Conservation (phyloP, 2,113 vertebrate genomes). For the Burhinus oedicnemus region DNA sequence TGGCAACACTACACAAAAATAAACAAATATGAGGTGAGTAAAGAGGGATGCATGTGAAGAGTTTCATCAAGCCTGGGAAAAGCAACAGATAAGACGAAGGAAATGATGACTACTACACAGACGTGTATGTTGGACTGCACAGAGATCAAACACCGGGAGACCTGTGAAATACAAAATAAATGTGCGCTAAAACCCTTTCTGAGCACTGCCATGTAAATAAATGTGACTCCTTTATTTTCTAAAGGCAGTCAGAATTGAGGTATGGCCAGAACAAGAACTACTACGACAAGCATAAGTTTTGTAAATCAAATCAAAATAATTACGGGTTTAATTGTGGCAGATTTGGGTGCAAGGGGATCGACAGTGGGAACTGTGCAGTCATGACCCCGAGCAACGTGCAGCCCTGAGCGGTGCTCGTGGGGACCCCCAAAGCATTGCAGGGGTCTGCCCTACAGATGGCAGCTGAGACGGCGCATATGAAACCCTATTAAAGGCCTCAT, state of each 20-base stretch:
- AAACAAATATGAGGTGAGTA: background rate
- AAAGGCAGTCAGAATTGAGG: background rate
- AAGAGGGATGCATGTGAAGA: background rate
- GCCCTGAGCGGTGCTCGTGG: accelerated
- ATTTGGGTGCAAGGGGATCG: accelerated
- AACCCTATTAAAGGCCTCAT: background rate
- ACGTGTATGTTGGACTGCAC: background rate
- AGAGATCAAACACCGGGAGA: background rate
- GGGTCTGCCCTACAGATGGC: background rate
- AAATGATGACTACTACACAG: background rate
- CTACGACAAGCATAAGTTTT: background rate
- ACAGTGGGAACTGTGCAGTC: background rate
- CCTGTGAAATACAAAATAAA: background rate
- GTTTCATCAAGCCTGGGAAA: background rate
- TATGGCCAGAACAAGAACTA: background rate
- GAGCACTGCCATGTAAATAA: background rate
- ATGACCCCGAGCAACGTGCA: background rate
- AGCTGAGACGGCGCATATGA: background rate
- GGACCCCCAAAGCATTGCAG: background rate
- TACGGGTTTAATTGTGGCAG: background rate
- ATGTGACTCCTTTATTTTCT: background rate
- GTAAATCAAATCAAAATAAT: background rate
- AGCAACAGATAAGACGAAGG: background rate
- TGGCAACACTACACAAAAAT: background rate
- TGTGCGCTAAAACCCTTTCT: background rate